Evolutionary conservation across 1,140 invertebrate genomes (phyloP).

Genomic region (Drosophila oshimai): DNA sequence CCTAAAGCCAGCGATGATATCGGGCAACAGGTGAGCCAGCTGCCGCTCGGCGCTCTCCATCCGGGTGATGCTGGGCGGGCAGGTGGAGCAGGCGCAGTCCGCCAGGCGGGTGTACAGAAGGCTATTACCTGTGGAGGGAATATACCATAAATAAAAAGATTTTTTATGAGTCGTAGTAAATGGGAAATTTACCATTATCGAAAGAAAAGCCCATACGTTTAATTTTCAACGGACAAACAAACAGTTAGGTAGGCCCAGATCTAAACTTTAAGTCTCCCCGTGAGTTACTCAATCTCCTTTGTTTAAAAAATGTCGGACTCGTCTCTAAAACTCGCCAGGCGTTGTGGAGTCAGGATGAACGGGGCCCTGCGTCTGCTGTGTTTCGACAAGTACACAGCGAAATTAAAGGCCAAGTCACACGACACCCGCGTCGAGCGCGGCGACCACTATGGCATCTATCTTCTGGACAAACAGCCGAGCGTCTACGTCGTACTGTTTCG

Average conservation of each 20-base stretch:
- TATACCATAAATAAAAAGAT: not conserved
- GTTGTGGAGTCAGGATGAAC: constrained; percentile 2
- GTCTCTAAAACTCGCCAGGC: not conserved
- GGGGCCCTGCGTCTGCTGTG: not conserved
- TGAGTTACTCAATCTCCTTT: not conserved
- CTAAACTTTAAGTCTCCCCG: not conserved
- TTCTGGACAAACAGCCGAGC: constrained; percentile 1
- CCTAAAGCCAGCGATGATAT: constrained; percentile 76
- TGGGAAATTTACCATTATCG: no score
- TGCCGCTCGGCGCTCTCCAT: constrained; percentile 68
- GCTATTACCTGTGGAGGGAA: constrained; percentile 80
- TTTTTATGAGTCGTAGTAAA: no score
- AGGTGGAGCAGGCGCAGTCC: constrained; percentile 84
- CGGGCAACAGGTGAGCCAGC: constrained; percentile 83
- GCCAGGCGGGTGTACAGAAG: constrained; percentile 84
- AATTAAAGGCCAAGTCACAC: not conserved
- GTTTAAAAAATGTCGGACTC: not conserved
- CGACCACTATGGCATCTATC: constrained; percentile 1
- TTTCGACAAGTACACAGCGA: not conserved
- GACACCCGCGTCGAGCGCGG: not conserved
- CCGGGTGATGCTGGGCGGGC: constrained; percentile 79
- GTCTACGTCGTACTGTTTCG: constrained; percentile 7
- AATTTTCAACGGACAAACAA: no score
- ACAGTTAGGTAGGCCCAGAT: not conserved
- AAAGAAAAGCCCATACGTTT: no score